Evolutionary conservation across 2,888 invertebrate species (phyloP), one percentile per base, ranked within the genome.

Genomic region (Pollenia amentaria): DNA sequence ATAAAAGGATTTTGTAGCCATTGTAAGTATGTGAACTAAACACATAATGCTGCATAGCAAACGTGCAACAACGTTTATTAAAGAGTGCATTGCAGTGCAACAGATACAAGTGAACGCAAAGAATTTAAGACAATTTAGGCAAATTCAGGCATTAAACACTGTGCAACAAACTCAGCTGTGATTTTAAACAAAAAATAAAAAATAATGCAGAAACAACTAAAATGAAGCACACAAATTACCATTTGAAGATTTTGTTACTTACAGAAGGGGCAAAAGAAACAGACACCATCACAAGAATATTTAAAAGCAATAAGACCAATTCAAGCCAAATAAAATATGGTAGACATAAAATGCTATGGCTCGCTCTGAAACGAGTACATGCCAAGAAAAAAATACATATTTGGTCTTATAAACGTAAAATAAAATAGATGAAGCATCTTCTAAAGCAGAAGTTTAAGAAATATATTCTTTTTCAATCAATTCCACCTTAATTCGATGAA

Each of bases 1-100:
- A 87, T 88, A 88, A 82, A 87, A 84, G 85, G 87, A 77, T 81
- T 82, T 76, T 53, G 67, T 57, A 42, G 80, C 77, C 87, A 86
- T 86, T 86, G 86, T 86, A 79, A 81, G 55, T 76, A 79, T 83
- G 86, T 73, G 83, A 81, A 77, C 82, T 70, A 70, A 83, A 83
- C 83, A 79, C 81, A 81, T 70, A 76, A 80, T 57, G 75, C 46
- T 82, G 81, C 81, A 81, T 82, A 76, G 69, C 75, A 67, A 81
- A 42, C 72, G 57, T 57, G 79, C 75, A 79, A 62, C 51, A 84
- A 18, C 67, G 53, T 80, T 72, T 65, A 46, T 73, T 73, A 55
- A 10, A 29, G 16, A 73, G 40, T 75, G 46, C 53, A 64, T 42
- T 57, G 29, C 42, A 60, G 12, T 48, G 67, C 69, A 84, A 64